A percentile compares a stretch with the other conserved stretches of the same genome.
Evolutionary conservation across 1,140 invertebrate species (phyloP).

Genomic region (Ips typographus): DNA sequence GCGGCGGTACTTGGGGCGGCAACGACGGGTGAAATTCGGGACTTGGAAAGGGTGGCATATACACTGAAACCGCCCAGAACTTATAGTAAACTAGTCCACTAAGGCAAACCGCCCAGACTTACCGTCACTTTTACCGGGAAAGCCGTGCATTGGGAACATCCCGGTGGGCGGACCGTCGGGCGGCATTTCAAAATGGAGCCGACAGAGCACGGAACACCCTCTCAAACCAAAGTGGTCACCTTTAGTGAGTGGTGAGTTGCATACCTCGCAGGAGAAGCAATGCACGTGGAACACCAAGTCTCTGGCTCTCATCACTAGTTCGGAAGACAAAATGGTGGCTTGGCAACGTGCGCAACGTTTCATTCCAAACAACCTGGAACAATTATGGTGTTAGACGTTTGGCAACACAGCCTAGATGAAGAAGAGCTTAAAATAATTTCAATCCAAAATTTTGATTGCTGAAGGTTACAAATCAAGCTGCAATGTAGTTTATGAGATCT

Average conservation of each 20-base stretch:
- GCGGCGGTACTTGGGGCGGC: slow-evolving; percentile 41
- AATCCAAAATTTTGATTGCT: no score
- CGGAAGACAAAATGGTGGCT: slow-evolving; percentile 85
- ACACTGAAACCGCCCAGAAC: slow-evolving; percentile 39
- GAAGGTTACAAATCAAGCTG: no score
- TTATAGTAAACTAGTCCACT: slow-evolving; percentile 31
- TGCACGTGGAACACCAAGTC: slow-evolving; percentile 93
- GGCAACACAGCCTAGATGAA: no score
- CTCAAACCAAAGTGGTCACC: slow-evolving; percentile 94
- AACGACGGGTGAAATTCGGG: slow-evolving; percentile 56
- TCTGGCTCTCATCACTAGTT: slow-evolving; percentile 92
- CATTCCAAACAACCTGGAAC: slow-evolving; percentile 77
- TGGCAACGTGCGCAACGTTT: slow-evolving; percentile 87
- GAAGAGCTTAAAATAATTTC: no score
- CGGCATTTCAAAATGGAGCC: slow-evolving; percentile 79
- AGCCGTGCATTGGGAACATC: slow-evolving; percentile 58
- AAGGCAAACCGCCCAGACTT: slow-evolving; percentile 2
- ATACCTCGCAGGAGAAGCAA: slow-evolving; percentile 94
- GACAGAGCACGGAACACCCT: slow-evolving; percentile 69
- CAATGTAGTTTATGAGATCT: no score
- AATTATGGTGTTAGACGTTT: background rate
- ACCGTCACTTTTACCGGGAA: slow-evolving; percentile 26
- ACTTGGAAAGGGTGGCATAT: slow-evolving; percentile 58
- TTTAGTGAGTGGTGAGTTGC: slow-evolving; percentile 78
- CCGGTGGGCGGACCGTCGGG: slow-evolving; percentile 63